phyloP scores from a whole-genome alignment of 2,113 vertebrate genomes.

The Varanus salvator region DNA sequence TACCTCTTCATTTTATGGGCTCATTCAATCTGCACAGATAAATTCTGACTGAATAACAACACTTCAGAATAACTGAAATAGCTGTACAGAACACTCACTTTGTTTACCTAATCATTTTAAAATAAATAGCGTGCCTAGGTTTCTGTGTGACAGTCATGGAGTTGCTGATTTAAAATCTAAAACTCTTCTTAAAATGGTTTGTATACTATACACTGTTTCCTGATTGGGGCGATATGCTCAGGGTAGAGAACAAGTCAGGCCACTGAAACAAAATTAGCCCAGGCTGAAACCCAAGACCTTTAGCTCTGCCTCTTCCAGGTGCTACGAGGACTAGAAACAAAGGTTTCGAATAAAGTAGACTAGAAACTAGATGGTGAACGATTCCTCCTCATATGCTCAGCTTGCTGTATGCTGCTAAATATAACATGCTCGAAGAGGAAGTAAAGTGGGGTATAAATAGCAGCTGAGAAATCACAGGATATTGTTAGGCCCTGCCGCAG shows the following conservation, averaged over 20 bases:
- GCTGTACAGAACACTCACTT: not conserved
- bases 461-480: not conserved
- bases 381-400: slow-evolving; percentile 12
- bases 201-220: not conserved
- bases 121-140: not conserved
- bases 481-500: not conserved
- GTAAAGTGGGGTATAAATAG: slow-evolving; percentile 40
- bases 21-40: not conserved
- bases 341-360: slow-evolving; percentile 10
- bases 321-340: not conserved
- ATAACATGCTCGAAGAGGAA: slow-evolving; percentile 32
- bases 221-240: fast-evolving
- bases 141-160: no score
- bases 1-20: not conserved
- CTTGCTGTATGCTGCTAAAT: slow-evolving; percentile 51
- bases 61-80: not conserved
- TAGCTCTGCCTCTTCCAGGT: not conserved
- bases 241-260: not conserved
- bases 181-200: not conserved
- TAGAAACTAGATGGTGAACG: not conserved
- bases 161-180: not conserved
- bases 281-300: not conserved
- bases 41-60: not conserved
- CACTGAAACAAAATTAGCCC: fast-evolving
- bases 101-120: not conserved